These are phyloP conservation scores for Perognathus longimembris DNA, from an alignment of 2,113 vertebrate species.

Conservation along the genomic window DNA sequence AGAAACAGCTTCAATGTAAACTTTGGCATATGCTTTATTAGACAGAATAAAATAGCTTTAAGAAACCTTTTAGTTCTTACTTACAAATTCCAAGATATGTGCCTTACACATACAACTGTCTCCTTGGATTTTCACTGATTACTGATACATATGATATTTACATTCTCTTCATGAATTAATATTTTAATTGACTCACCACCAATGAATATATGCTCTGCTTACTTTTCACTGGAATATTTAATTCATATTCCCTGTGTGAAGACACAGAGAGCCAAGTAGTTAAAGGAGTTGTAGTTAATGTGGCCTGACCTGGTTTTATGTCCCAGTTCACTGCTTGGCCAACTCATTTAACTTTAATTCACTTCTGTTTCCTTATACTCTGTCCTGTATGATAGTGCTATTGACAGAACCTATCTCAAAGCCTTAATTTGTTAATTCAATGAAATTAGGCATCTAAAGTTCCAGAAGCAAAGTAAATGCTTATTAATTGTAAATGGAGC, in stretches of 20 bases:
- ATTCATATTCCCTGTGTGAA: neutral
- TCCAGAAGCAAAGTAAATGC: neutral
- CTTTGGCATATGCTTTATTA: neutral
- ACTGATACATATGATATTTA: neutral
- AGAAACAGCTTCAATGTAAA: neutral
- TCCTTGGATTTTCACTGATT: neutral
- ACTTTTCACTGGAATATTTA: neutral
- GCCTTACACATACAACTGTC: neutral
- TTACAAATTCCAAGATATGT: neutral
- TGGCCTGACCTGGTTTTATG: neutral
- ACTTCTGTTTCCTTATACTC: neutral
- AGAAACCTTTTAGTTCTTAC: neutral
- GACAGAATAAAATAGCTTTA: conserved; percentile 14
- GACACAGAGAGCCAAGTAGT: neutral
- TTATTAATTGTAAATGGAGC: neutral
- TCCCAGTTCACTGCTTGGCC: neutral
- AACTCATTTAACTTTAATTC: conserved; percentile 14
- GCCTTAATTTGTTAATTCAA: conserved; percentile 30
- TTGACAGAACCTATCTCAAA: neutral
- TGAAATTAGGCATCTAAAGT: neutral
- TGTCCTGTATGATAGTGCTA: neutral
- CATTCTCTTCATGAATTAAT: neutral
- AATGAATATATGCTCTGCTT: neutral
- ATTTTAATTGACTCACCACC: neutral
- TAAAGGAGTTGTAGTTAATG: neutral